Base-by-base conservation (phyloP, 2,888 invertebrate species). In the Orthonevra nobilis region DNA sequence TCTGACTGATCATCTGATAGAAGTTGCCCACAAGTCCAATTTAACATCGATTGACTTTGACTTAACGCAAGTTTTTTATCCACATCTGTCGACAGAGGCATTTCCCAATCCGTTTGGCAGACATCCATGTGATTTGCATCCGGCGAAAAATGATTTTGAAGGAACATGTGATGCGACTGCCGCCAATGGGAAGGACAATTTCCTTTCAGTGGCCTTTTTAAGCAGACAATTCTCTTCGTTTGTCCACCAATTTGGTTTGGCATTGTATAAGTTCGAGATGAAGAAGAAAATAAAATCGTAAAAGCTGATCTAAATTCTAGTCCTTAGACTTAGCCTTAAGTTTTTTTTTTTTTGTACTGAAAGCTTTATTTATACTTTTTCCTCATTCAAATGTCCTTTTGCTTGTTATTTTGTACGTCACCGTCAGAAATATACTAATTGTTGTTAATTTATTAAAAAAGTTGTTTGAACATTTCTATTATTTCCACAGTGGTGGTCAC, bases 71-170 rank as follows among this genome's bases (percentile, higher is more conserved):
- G 90, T 90, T 0, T 94, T 94, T 87, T 94, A 92, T 90, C 95
- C 95, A 0, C 95, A 96, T 87, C 89, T 95, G 70, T 93, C 94
- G 38, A 91, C 91, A 0, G 95, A 96, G 88, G 94, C 94, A 0
- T 90, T 94, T 61, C 94, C 95, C 0, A 90, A 90, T 42, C 89
- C 92, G 34, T 90, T 90, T 14, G 85, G 86, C 1, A 85, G 89
- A 0, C 87, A 89, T 85, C 86, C 86, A 0, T 87, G 86, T 74
- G 85, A 89, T 63, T 84, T 88, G 64, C 85, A 88, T 77, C 86
- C 87, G 0, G 84, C 87, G 0, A 58, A 66, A 14, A 85, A 87
- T 66, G 85, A 88, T 81, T 77, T 86, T 1, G 83, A 84, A 6
- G 86, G 86, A 54, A 85, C 84, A 3, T 88, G 88, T 52, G 81